Percentiles rank a stretch among this genome's conserved stretches.
phyloP scores from a whole-genome alignment of 2,888 invertebrate genomes.

The Carabus problematicus region DNA sequence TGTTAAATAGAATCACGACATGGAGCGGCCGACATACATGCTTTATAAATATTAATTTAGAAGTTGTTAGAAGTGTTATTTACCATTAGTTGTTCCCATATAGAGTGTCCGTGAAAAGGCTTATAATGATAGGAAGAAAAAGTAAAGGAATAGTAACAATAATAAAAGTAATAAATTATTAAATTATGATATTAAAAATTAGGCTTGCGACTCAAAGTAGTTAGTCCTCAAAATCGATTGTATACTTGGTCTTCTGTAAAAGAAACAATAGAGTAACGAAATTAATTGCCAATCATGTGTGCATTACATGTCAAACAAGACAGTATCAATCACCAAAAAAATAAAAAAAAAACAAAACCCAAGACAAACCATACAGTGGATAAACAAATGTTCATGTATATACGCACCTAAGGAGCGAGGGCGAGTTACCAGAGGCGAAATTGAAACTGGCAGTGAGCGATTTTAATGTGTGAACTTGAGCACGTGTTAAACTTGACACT shows the following conservation, averaged over 20 bases:
- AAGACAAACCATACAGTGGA: constrained; percentile 5
- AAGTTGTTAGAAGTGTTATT: constrained; percentile 37
- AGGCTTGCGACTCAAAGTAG: constrained; percentile 37
- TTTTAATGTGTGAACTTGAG: constrained; percentile 65
- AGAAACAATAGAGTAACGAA: constrained; percentile 14
- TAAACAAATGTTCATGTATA: constrained; percentile 21
- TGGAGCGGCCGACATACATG: too few relatives aligned
- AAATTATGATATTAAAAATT: constrained; percentile 22
- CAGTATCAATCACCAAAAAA: constrained; percentile 3
- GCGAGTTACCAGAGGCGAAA: constrained; percentile 60
- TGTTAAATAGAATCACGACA: too few relatives aligned
- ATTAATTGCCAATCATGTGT: constrained; percentile 12
- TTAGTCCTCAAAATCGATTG: constrained; percentile 37
- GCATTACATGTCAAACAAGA: background rate
- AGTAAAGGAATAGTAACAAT: constrained; percentile 29
- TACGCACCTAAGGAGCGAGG: constrained; percentile 59
- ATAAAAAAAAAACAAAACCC: background rate
- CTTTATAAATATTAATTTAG: background rate
- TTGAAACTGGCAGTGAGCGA: constrained; percentile 63
- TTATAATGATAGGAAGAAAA: constrained; percentile 21
- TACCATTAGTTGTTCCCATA: constrained; percentile 38
- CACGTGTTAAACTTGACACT: constrained; percentile 65
- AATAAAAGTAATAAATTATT: constrained; percentile 22
- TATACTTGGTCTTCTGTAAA: constrained; percentile 40
- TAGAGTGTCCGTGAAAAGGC: constrained; percentile 31